Conservation (phyloP, 1,140 invertebrate genomes). For the Trichomalopsis sarcophagae region DNA sequence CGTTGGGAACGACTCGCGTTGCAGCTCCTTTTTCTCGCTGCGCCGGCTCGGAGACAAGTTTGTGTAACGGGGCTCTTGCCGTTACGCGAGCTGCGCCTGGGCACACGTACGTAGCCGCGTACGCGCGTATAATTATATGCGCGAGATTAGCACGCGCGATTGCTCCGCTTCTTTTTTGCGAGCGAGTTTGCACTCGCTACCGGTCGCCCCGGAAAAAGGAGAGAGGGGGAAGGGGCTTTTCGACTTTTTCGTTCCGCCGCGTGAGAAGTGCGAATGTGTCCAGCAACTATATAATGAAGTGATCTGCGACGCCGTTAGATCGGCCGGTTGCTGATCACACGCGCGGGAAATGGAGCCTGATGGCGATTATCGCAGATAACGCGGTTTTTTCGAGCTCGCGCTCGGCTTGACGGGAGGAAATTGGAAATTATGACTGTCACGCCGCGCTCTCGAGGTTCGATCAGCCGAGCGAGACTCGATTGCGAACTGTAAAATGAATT, state of each 20-base stretch:
- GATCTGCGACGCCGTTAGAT: too few species aligned
- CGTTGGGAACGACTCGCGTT: not conserved
- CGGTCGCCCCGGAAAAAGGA: not conserved
- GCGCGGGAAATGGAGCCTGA: too few species aligned
- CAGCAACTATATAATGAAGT: not conserved
- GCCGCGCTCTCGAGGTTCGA: too few species aligned
- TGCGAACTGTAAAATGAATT: too few species aligned
- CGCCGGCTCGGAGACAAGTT: constrained; percentile 24
- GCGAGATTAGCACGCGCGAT: constrained; percentile 17
- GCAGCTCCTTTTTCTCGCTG: not conserved
- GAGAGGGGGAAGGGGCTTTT: not conserved
- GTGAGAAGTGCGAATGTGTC: not conserved
- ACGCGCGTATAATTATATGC: constrained; percentile 40
- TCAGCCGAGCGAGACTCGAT: too few species aligned
- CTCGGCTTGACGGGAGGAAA: too few species aligned
- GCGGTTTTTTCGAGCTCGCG: too few species aligned
- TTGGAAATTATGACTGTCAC: too few species aligned
- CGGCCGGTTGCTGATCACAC: too few species aligned
- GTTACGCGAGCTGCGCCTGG: not conserved
- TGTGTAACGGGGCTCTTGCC: constrained; percentile 6
- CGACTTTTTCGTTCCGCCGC: not conserved
- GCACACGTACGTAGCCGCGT: not conserved
- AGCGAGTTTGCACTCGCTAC: too few species aligned
- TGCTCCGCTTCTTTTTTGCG: not conserved
- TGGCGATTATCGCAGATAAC: too few species aligned